Base-by-base conservation (phyloP, 1,140 invertebrate genomes). In the Aleiodes sp. region DNA sequence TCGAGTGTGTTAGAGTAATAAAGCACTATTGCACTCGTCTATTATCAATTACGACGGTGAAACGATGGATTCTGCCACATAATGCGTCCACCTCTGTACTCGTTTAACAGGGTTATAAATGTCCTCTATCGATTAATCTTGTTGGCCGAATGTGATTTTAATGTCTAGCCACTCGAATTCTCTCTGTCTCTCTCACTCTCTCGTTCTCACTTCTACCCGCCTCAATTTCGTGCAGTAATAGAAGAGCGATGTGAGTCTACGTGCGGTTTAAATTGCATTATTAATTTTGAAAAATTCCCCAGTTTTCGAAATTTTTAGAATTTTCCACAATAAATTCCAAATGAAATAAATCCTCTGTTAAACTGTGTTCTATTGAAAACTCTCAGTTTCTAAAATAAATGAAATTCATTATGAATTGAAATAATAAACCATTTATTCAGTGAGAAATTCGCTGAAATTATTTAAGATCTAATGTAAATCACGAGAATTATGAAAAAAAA, bases 41-140 rank as follows among this genome's bases (percentile, higher is more conserved):
- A 65, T 65, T 46, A 65, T 65, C 63, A 65, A 65, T 65, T 65
- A 43, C 16, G n/a, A 31, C 0, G 33, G 61, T 43, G 21, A 24
- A 16, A 21, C 21, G 19, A 37, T 24, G 14, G 35, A 43, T 37
- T 3, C 35, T 26, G 31, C 46, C 66, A 39, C 66, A 63, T 41
- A 41, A 57, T 52, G 35, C 14, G 4, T 52, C 16, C 12, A 24
- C 63, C 43, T 56, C 43, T 21, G 28, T 56, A 14, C 37, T 41
- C 59, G 70, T 65, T 69, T 70, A 70, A 72, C 66, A 61, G 56
- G 64, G 69, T 70, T 73, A 78, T 78, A 75, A 78, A 76, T 67
- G 74, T 73, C 74, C 73, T 65, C 59, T 66, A 76, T 73, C 76
- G 76, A 78, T 78, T 75, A 75, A 78, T 78, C 70, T 62, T 67